A percentile compares a stretch with the other conserved stretches of the same genome.
These are phyloP conservation scores for Drosophila prosaltans DNA, from an alignment of 1,140 invertebrate species.

Conservation along the genomic window DNA sequence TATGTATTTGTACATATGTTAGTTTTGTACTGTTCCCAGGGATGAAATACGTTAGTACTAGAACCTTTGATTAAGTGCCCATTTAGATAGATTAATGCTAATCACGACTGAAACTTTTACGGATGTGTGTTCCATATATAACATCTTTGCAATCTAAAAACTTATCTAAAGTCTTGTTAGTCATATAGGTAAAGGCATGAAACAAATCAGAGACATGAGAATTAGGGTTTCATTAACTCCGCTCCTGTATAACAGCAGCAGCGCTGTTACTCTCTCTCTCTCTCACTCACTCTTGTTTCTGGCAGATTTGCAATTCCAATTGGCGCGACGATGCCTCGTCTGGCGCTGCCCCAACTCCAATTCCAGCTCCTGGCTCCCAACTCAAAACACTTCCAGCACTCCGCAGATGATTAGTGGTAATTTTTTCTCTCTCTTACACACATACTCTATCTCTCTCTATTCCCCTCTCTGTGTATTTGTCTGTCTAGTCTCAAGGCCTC, in stretches of 20 bases:
- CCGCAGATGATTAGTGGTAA: constrained; percentile 52
- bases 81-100: neutral
- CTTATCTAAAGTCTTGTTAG: neutral
- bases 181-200: too few species aligned
- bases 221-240: neutral
- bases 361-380: constrained; percentile 8
- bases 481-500: constrained; percentile 20
- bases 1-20: constrained; percentile 9
- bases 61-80: neutral
- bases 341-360: constrained; percentile 19
- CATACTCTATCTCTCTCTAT: constrained; percentile 10
- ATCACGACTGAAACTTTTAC: neutral
- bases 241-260: neutral
- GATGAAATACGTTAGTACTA: neutral
- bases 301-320: constrained; percentile 61
- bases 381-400: constrained; percentile 10
- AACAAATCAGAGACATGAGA: neutral
- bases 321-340: constrained; percentile 41
- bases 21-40: constrained; percentile 1
- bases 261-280: constrained; percentile 3
- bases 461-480: neutral
- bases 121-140: too few species aligned
- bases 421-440: constrained; percentile 24
- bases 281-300: constrained; percentile 24
- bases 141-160: neutral